phyloP scores from a whole-genome alignment of 1,140 invertebrate species.

The Drosophila ambigua region DNA sequence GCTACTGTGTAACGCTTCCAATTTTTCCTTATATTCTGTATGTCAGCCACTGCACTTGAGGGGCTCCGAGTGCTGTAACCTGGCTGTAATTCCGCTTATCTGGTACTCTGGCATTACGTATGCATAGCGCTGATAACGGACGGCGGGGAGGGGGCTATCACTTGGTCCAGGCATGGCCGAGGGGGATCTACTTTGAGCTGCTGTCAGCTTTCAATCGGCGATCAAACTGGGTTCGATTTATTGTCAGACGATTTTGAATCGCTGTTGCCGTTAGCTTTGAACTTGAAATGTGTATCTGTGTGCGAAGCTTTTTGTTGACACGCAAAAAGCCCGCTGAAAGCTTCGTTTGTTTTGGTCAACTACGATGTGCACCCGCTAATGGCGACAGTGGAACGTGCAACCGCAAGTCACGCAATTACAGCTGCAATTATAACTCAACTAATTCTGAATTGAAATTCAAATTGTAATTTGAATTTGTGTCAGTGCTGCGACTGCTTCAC shows the following conservation, averaged over 20 bases:
- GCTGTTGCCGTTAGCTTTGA: constrained; percentile 32
- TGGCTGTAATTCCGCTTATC: neutral
- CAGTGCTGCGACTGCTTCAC: neutral
- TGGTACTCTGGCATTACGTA: constrained; percentile 3
- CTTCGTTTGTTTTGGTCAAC: constrained; percentile 38
- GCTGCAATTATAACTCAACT: constrained; percentile 26
- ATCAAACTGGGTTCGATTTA: constrained; percentile 23
- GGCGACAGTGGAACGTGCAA: neutral
- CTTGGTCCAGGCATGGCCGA: constrained; percentile 14
- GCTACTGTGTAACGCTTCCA: neutral
- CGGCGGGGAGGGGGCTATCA: neutral
- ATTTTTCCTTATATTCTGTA: constrained; percentile 21
- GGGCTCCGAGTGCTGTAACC: constrained; percentile 12
- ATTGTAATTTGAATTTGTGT: constrained; percentile 20
- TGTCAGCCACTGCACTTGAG: constrained; percentile 6
- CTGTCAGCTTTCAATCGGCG: neutral
- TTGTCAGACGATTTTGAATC: constrained; percentile 14
- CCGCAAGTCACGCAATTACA: constrained; percentile 37
- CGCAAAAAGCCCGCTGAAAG: constrained; percentile 17
- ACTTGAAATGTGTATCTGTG: constrained; percentile 22
- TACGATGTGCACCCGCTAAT: constrained; percentile 17
- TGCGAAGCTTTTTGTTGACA: constrained; percentile 16
- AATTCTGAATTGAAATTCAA: constrained; percentile 23
- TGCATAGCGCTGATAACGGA: neutral
- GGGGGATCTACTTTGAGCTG: neutral